phyloP scores from a whole-genome alignment of 2,113 vertebrate genomes.

The Pachyramphus minor region DNA sequence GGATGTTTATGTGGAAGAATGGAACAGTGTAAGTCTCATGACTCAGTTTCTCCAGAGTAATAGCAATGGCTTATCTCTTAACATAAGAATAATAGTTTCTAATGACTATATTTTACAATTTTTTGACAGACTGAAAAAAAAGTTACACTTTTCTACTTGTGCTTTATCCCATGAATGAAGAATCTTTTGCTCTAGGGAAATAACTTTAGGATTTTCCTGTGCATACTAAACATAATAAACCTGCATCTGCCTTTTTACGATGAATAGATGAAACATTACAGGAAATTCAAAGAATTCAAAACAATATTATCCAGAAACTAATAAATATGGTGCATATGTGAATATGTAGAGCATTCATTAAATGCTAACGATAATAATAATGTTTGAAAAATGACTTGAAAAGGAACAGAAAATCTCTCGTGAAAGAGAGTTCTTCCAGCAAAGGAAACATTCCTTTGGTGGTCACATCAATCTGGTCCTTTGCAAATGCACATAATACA shows the following conservation, averaged over 20 bases:
- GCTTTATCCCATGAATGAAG: not conserved
- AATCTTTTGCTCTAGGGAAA: not conserved
- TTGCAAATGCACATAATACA: not conserved
- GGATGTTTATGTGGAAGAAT: not conserved
- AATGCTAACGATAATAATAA: not conserved
- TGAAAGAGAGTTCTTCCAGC: constrained; percentile 5
- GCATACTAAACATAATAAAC: not conserved
- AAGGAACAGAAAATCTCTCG: constrained; percentile 22
- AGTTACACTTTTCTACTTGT: not conserved
- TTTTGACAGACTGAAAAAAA: not conserved
- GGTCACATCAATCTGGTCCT: not conserved
- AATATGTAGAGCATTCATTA: not conserved
- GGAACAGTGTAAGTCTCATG: not conserved
- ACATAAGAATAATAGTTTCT: not conserved
- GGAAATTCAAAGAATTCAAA: not conserved
- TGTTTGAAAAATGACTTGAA: not conserved
- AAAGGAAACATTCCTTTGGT: constrained; percentile 32
- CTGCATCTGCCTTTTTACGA: not conserved
- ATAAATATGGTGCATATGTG: not conserved
- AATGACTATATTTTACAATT: not conserved
- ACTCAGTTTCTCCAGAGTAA: not conserved
- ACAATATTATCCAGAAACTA: not conserved
- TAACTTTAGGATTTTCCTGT: not conserved
- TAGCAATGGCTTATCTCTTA: not conserved
- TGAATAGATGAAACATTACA: not conserved